Base-by-base conservation (phyloP, 2,888 invertebrate species). In the Monoplex corrugatus region DNA sequence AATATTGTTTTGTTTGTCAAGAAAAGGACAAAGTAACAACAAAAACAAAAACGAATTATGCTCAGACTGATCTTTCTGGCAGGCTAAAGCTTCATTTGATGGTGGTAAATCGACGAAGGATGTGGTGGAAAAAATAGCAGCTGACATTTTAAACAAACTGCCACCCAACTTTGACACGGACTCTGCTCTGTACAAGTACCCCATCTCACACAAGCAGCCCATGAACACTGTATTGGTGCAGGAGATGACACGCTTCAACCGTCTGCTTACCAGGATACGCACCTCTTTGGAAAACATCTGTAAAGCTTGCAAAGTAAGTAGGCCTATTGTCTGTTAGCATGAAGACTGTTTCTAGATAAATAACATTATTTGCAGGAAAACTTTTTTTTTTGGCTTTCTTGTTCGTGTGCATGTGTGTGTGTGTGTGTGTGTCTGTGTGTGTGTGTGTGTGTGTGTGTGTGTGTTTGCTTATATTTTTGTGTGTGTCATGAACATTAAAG, bases 41-140 rank as follows among this genome's bases (percentile, higher is more conserved):
- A n/a, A n/a, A n/a, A n/a, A n/a, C n/a, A n/a, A n/a, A n/a, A n/a
- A n/a, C n/a, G n/a, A n/a, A n/a, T n/a, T n/a, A n/a, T n/a, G n/a
- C n/a, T n/a, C n/a, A n/a, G n/a, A n/a, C n/a, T 57, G 13, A 57
- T 57, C 57, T 57, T 16, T 57, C 13, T 57, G 23, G n/a, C 90
- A 96, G 95, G 95, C 95, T 3, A 95, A 93, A 93, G 95, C 95
- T 50, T 92, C 95, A 0, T 92, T 94, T 28, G 94, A 93, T 32
- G 95, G 95, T 57, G 97, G 97, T 6, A 97, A 97, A 91, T 97
- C 98, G 0, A 97, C 98, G 0, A 98, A 99, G 93, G 97, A 98
- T 93, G 97, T 98, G 83, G 98, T 98, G 0, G 97, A 97, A 95
- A 97, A 97, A 87, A 98, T 98, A 0, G 97, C 98, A 0, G 97